A percentile compares a stretch with the other conserved stretches of the same genome.
These are phyloP conservation scores for Lanius ludovicianus DNA, from an alignment of 2,113 vertebrate species.

Conservation along the genomic window DNA sequence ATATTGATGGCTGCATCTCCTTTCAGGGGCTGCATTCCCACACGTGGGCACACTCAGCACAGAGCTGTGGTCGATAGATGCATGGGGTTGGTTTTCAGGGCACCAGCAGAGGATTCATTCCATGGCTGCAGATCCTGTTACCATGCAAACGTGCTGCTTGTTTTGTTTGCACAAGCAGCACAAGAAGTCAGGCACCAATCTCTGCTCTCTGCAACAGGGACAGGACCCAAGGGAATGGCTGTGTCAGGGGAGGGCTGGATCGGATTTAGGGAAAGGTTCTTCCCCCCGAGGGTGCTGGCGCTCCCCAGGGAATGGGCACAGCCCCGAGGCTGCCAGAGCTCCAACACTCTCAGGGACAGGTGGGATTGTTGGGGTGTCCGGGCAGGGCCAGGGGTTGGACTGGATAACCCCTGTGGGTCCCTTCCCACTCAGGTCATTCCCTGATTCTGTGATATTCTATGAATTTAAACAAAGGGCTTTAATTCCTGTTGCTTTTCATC, in stretches of 20 bases:
- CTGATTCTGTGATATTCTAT: rapidly evolving
- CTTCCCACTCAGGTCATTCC: not conserved
- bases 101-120: not conserved
- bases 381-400: not conserved
- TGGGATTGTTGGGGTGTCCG: not conserved
- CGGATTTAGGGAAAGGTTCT: not conserved
- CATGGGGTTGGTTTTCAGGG: not conserved
- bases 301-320: not conserved
- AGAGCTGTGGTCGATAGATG: not conserved
- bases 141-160: not conserved
- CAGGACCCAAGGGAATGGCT: not conserved
- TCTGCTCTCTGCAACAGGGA: not conserved
- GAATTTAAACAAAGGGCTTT: not conserved
- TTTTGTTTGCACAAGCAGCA: not conserved
- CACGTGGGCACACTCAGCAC: not conserved
- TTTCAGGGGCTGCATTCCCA: not conserved
- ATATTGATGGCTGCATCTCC: not conserved
- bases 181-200: not conserved
- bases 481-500: not conserved
- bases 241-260: not conserved
- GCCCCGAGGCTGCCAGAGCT: not conserved
- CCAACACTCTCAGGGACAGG: rapidly evolving
- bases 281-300: not conserved
- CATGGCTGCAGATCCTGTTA: not conserved
- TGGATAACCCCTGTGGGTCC: not conserved